These are phyloP conservation scores for Anabas testudineus DNA, from an alignment of 2,797 vertebrate species.

Conservation along the genomic window DNA sequence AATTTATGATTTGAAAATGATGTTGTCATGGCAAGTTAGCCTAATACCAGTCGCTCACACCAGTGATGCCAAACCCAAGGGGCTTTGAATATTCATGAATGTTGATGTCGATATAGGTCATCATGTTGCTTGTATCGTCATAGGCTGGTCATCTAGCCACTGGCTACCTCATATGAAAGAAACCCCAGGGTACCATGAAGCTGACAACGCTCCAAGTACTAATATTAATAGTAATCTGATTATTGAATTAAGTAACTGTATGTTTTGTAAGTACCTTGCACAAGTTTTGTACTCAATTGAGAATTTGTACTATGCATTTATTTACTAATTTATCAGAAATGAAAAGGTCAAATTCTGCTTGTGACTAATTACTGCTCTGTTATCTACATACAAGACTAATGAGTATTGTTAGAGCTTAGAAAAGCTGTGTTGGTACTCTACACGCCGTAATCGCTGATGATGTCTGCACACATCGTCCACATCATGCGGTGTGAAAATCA, in stretches of 20 bases:
- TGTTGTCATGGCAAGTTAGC: constrained; percentile 62
- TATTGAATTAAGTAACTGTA: constrained; percentile 46
- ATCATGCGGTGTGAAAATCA: neutral
- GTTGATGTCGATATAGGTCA: constrained; percentile 58
- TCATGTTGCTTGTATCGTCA: constrained; percentile 40
- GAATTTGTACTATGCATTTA: constrained; percentile 10
- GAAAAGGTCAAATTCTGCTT: constrained; percentile 16
- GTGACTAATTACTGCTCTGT: neutral
- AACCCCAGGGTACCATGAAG: constrained; percentile 48
- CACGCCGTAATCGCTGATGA: neutral
- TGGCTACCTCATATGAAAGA: constrained; percentile 36
- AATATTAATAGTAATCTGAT: constrained; percentile 47
- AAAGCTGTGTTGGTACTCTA: neutral
- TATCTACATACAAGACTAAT: constrained; percentile 8
- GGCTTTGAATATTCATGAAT: constrained; percentile 60
- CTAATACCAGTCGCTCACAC: constrained; percentile 57
- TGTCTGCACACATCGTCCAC: neutral
- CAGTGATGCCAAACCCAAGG: constrained; percentile 51
- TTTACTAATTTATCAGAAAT: no score
- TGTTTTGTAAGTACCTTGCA: constrained; percentile 37
- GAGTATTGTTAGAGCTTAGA: constrained; percentile 11
- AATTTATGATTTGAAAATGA: constrained; percentile 66
- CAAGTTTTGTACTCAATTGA: constrained; percentile 25
- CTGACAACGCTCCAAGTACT: constrained; percentile 27
- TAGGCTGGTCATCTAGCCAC: constrained; percentile 39